Evolutionary conservation across 2,113 vertebrate species (phyloP), one percentile per base, ranked within the genome.

Genomic region (Phoenicopterus ruber): DNA sequence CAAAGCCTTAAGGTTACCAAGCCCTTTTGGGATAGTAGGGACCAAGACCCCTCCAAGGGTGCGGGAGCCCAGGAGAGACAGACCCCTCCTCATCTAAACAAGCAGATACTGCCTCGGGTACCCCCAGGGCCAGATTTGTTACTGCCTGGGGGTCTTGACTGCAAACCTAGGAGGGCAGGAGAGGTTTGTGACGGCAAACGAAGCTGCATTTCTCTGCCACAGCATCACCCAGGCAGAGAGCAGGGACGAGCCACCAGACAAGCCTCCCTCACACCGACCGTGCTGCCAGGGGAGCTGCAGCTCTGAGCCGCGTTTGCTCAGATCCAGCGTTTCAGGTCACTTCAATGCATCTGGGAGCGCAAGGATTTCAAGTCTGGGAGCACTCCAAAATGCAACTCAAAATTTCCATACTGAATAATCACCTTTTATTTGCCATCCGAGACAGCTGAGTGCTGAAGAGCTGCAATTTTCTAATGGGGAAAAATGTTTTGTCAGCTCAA

Each of bases 401-500:
- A 6, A 32, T 34, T 74, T 77, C 87, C 47, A 17, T 18, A 38
- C 50, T 20, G 70, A 84, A 94, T 42, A 88, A 94, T 79, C 58
- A 17, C 66, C 88, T 92, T 88, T 49, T 49, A 36, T 65, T 86
- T 86, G 63, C 86, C 5, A 4, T 2, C 86, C 17, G 86, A 95
- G 91, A 58, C 54, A 62, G 86, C 67, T 8, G 44, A 80, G 54
- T 2, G 0, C 5, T 54, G 91, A 73, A 94, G 77, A 22, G 4
- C 88, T 81, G 63, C 86, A 66, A 26, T 96, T 92, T 95, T 29
- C 86, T 85, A 17, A 31, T 1, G 36, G 69, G 36, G 24, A 82
- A 76, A 88, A 61, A 52, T 79, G 70, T 87, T 94, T 93, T 92
- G 85, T 85, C 85, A 94, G 90, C 90, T 91, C 61, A 61, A 55